Evolutionary conservation across 2,888 invertebrate genomes (phyloP), one percentile per base, ranked within the genome.

Genomic region (Thera obeliscata): DNA sequence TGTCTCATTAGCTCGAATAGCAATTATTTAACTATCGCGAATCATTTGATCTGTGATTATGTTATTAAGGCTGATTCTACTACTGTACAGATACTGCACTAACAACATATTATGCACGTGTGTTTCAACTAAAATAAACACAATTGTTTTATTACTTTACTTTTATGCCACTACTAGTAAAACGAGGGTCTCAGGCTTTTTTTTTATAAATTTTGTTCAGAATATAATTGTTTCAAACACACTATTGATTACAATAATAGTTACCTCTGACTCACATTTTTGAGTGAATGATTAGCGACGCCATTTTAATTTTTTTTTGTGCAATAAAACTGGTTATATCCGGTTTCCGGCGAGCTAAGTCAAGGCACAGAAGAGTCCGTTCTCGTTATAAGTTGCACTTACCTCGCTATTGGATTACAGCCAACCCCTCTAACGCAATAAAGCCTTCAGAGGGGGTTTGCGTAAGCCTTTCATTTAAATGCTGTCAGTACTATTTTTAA

Each of bases 371-470:
- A 12, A 3, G 22, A 33, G 35, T 41, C 58, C 49, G 57, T 49
- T 49, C 59, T 60, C 63, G 67, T 64, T 64, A 46, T 46, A 67
- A 64, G 63, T 60, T 60, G 63, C 63, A 64, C 63, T 63, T 60
- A 67, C 60, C 56, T 66, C 61, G 56, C 52, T 49, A 64, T 60
- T 63, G 67, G 67, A 56, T 64, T 46, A 56, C 56, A 41, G 54
- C 58, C 54, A 66, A 56, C 61, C 56, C 59, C 50, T 54, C 63
- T 61, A 43, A 62, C 54, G 59, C 63, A 62, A 61, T 66, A 66
- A 54, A 67, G 49, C 62, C 67, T 67, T 58, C 54, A 50, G 7
- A 63, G 43, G 12, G 43, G 57, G 52, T 57, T 57, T 57, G 58
- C 58, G 33, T 62, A 62, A 62, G 58, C 62, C 48, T 66, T 64